Evolutionary conservation across 2,888 invertebrate species (phyloP), one percentile per base, ranked within the genome.

Genomic region (Calephelis perditalis): DNA sequence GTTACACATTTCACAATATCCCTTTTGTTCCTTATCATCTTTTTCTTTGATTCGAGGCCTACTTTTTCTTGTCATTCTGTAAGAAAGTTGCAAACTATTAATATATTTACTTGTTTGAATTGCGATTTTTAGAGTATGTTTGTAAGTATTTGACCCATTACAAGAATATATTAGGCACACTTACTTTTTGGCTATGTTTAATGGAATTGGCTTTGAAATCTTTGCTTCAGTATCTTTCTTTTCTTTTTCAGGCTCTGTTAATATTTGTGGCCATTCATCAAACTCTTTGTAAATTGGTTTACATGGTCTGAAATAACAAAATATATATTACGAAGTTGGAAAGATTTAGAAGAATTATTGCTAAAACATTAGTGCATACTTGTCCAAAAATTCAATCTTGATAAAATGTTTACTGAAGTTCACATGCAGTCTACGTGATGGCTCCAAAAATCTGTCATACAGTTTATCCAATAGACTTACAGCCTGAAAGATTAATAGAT

Each of bases 1-100:
- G 75, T 94, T 94, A 81, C 96, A 96, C 80, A 96, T 94, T 84
- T 96, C 95, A 86, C 96, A 96, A 75, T 94, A 96, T 15, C 96
- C 96, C 54, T 83, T 84, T 46, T 73, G 73, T 65, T 86, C 88
- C 65, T 82, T 83, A 60, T 86, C 86, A 61, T 86, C 84, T 57
- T 78, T 82, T 61, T 90, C 91, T 65, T 88, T 89, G 59, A 86
- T 80, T 56, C 88, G 80, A 7, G 86, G 87, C 11, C 88, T 81
- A 71, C 84, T 86, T 72, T 91, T 91, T 69, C 91, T 85, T 64
- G 92, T 92, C 92, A 92, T 92, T 82, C 91, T 92, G 81, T 66
- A 85, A 73, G 11, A 63, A 45, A 57, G 36, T 40, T 7, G 40
- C 40, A 40, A 7, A 40, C 8, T 6, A 40, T 40, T 40, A 40